These are phyloP conservation scores for Lepidurus arcticus DNA, from an alignment of 1,140 invertebrate species.

Conservation along the genomic window DNA sequence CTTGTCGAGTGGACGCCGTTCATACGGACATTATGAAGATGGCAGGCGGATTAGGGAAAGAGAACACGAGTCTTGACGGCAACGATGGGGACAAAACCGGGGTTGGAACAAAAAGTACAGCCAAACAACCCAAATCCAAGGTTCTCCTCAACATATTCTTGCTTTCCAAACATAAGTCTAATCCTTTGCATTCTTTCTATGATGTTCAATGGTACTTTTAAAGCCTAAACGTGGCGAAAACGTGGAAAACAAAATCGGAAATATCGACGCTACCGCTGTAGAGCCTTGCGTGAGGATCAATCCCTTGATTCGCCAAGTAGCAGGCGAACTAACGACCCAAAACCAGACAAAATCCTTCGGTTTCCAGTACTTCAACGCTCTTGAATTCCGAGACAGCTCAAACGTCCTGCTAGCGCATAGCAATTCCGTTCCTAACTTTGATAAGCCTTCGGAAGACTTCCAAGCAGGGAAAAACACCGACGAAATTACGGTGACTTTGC, in stretches of 20 bases:
- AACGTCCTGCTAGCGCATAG: neutral
- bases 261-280: conserved; percentile 45
- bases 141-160: neutral
- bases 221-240: conserved; percentile 40
- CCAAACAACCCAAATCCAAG: conserved; percentile 45
- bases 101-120: conserved; percentile 44
- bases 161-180: neutral
- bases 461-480: too few species aligned
- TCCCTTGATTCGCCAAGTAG: conserved; percentile 49
- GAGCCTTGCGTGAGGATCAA: conserved; percentile 45
- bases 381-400: neutral
- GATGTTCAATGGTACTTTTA: neutral
- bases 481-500: too few species aligned
- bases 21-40: conserved; percentile 70
- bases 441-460: neutral
- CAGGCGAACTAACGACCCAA: conserved; percentile 37
- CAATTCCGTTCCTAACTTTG: neutral
- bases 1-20: conserved; percentile 68
- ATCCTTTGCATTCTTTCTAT: neutral
- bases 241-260: conserved; percentile 47
- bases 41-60: conserved; percentile 56
- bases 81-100: conserved; percentile 48
- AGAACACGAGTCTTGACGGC: conserved; percentile 42
- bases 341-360: neutral
- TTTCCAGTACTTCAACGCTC: neutral